Conservation (phyloP, 2,888 invertebrate species). For the Plebejus anna region DNA sequence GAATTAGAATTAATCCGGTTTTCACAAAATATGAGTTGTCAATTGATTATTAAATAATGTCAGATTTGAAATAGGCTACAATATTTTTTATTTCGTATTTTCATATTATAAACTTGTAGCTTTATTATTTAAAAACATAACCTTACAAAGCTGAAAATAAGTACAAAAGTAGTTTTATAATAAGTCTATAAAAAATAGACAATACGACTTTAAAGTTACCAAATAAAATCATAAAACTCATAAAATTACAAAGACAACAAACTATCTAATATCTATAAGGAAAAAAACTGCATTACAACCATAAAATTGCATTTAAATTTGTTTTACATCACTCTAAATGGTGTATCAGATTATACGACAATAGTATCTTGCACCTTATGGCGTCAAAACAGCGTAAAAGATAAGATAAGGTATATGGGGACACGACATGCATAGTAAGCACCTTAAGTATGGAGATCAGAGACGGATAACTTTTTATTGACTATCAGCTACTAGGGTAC, state of each 20-base stretch:
- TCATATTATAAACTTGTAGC: too few relatives aligned
- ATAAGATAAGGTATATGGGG: conserved; percentile 2
- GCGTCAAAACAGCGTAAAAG: conserved; percentile 17
- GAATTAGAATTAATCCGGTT: too few relatives aligned
- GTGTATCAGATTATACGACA: conserved; percentile 12
- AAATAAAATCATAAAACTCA: neutral
- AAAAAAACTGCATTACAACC: neutral
- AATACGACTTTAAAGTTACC: too few relatives aligned
- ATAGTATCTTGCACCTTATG: conserved; percentile 18
- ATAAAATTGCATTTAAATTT: conserved; percentile 14
- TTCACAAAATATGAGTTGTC: too few relatives aligned
- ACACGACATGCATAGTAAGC: conserved; percentile 12
- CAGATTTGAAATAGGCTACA: too few relatives aligned
- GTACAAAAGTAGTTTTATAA: too few relatives aligned
- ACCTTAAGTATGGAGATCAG: conserved; percentile 7
- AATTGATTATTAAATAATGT: too few relatives aligned
- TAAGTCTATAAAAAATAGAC: too few relatives aligned
- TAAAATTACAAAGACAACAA: neutral
- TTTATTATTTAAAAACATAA: too few relatives aligned
- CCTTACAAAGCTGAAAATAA: too few relatives aligned
- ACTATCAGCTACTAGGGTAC: neutral
- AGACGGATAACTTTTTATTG: conserved; percentile 13
- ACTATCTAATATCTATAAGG: neutral
- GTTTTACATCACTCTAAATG: conserved; percentile 13
- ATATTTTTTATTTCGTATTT: too few relatives aligned